Percentiles rank a stretch among this genome's conserved stretches.
Evolutionary conservation across 2,113 vertebrate species (phyloP).

Genomic region (Apeltes quadracus): DNA sequence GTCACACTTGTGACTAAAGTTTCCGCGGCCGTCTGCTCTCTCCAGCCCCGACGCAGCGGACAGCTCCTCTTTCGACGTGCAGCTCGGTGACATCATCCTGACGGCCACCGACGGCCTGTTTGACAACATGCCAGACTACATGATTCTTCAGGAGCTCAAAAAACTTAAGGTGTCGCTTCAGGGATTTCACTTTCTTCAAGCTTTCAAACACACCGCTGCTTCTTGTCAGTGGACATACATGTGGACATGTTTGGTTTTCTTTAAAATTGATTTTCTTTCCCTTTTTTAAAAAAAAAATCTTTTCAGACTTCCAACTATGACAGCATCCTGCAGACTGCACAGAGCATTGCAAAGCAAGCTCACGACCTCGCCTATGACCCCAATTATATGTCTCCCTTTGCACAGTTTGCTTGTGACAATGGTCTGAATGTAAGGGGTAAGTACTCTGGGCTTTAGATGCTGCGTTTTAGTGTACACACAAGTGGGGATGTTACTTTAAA

Average conservation of each 20-base stretch:
- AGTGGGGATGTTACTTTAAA: not conserved
- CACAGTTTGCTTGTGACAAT: conserved; percentile 98
- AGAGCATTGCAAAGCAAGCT: conserved; percentile 97
- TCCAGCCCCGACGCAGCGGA: conserved; percentile 94
- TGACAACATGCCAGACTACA: conserved; percentile 99
- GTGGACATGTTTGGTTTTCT: not conserved
- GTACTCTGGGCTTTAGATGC: conserved; percentile 37
- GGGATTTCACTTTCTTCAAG: not conserved
- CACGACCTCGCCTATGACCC: conserved; percentile 97
- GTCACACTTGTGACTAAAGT: conserved; percentile 39
- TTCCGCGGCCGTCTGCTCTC: conserved; percentile 8
- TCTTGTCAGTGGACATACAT: not conserved
- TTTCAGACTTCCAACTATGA: conserved; percentile 94
- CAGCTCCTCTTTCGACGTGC: conserved; percentile 96
- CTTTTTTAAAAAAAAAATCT: too few species aligned
- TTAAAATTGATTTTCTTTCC: not conserved
- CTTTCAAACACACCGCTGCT: not conserved
- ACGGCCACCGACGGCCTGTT: conserved; percentile 96
- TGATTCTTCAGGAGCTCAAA: conserved; percentile 98
- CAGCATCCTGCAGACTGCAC: conserved; percentile 95
- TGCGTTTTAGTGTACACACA: not conserved
- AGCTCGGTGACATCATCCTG: conserved; percentile 97
- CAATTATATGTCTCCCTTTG: conserved; percentile 99
- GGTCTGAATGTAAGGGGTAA: conserved; percentile 97
- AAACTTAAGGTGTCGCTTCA: conserved; percentile 89